Evolutionary conservation across 2,797 vertebrate genomes (phyloP), one percentile per base, ranked within the genome.

Genomic region (Platalea minor): DNA sequence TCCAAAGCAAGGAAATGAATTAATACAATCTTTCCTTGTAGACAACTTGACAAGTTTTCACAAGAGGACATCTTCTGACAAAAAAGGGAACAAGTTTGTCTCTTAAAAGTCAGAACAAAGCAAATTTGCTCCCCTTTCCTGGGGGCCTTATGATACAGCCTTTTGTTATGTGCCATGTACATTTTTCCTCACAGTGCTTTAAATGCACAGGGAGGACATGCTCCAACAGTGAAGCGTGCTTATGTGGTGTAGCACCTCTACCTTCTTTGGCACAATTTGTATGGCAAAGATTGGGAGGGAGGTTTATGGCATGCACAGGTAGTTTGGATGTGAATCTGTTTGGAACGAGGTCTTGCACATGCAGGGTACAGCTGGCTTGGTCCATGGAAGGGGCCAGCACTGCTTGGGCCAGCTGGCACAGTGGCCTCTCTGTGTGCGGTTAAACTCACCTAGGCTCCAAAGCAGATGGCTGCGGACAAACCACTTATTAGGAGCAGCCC

Each of bases 361-460:
- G 24, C 28, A 43, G 46, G 57, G 28, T 45, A 18, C 8, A 33
- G 33, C 69, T 60, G 41, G 31, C 15, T 18, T 1, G 3, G 39
- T 39, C 56, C 11, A 0, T 46, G 15, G 60, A 67, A 51, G 13
- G 21, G 28, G 33, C 23, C 3, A 33, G 33, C 0, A 0, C 43
- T 65, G 59, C 81, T 63, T 0, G 0, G 37, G 54, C 75, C 82
- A 73, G 54, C 54, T 69, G 68, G 26, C 35, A 3, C 1, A 0
- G 19, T 43, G 54, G 17, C 51, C 51, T 56, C 59, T 17, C 35
- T 43, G 46, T 3, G 0, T 74, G 64, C 3, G 9, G 26, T 29
- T 65, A 37, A 54, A 33, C 80, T 79, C 78, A 69, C 45, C 63
- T 43, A 28, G 69, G 35, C 77, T 77, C 60, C 85, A 59, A 23